phyloP scores from a whole-genome alignment of 2,888 invertebrate species.

The Noctuana brunneofusca region DNA sequence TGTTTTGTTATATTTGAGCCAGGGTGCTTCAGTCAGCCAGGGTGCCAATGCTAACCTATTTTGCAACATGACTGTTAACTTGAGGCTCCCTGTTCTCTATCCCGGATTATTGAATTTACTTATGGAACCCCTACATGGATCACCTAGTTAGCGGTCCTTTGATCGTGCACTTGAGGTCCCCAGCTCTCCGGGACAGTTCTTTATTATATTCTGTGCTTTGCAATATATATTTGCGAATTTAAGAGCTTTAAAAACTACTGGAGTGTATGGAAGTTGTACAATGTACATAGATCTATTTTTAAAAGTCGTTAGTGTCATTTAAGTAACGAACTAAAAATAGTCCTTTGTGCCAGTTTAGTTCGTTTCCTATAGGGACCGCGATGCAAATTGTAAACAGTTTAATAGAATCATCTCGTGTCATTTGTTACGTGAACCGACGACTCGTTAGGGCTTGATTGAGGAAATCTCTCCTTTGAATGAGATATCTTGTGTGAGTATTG shows the following conservation, averaged over 20 bases:
- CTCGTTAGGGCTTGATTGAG: constrained; percentile 17
- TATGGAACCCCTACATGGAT: constrained; percentile 16
- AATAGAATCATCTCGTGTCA: constrained; percentile 23
- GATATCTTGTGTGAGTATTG: constrained; percentile 10
- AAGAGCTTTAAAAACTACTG: neutral
- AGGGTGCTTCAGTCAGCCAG: too few relatives aligned
- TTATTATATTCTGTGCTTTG: constrained; percentile 21
- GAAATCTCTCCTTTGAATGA: constrained; percentile 20
- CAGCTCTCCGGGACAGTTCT: constrained; percentile 22
- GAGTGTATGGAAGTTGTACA: neutral
- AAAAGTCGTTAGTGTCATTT: neutral
- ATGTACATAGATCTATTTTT: too few relatives aligned
- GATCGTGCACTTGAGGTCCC: constrained; percentile 27
- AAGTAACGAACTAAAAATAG: constrained; percentile 24
- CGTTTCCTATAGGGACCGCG: constrained; percentile 11
- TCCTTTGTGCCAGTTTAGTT: constrained; percentile 10
- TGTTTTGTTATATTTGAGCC: too few relatives aligned
- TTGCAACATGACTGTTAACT: neutral
- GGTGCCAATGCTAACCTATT: too few relatives aligned
- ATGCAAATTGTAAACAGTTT: constrained; percentile 31
- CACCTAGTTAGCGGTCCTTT: constrained; percentile 30
- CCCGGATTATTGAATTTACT: neutral
- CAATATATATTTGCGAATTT: constrained; percentile 16
- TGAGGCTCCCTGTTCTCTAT: neutral
- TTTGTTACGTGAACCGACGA: constrained; percentile 11